Conservation (phyloP, 2,113 vertebrate genomes). For the Hyaena hyaena region DNA sequence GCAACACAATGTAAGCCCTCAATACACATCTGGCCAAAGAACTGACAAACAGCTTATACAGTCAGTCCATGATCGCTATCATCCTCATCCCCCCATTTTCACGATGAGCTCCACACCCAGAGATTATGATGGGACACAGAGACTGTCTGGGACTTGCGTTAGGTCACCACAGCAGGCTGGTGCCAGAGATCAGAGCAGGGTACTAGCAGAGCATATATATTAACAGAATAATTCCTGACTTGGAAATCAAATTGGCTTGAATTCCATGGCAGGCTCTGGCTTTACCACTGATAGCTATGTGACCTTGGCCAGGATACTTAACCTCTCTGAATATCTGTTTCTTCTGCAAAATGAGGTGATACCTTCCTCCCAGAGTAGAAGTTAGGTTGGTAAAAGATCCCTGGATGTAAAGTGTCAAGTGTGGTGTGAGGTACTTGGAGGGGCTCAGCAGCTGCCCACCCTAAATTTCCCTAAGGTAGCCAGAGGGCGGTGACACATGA, state of each 20-base stretch:
- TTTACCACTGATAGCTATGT: neutral
- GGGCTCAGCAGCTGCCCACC: neutral
- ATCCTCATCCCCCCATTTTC: neutral
- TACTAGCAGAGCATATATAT: neutral
- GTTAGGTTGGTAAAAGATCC: neutral
- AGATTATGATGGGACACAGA: neutral
- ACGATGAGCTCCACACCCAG: neutral
- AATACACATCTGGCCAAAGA: neutral
- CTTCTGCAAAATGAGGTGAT: conserved; percentile 11
- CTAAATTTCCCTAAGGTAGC: neutral
- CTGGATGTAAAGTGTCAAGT: conserved; percentile 56
- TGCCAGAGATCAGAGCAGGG: neutral
- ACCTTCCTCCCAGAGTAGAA: neutral
- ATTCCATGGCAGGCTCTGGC: neutral
- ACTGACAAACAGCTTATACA: neutral
- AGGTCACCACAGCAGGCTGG: neutral
- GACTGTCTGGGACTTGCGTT: neutral
- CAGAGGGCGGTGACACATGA: neutral
- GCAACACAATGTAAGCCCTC: neutral
- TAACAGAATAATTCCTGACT: neutral
- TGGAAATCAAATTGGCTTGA: neutral
- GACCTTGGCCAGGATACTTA: neutral
- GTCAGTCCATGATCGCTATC: neutral
- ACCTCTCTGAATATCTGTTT: conserved; percentile 27
- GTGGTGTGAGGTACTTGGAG: conserved; percentile 9